Evolutionary conservation across 2,888 invertebrate genomes (phyloP), one percentile per base, ranked within the genome.

Genomic region (Drosophila engyochracea): DNA sequence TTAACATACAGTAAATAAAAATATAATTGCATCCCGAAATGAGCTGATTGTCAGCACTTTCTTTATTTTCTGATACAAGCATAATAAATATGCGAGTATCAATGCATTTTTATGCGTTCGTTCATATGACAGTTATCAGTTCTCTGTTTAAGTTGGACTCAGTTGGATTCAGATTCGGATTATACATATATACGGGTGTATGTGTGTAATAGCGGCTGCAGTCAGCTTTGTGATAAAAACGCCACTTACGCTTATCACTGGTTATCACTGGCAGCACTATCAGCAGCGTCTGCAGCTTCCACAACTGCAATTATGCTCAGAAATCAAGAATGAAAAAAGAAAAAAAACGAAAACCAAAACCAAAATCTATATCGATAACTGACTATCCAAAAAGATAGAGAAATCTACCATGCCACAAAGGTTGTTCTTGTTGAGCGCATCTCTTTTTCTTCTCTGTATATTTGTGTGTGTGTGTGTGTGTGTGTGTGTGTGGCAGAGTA

Each of bases 401-500:
- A 55, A 19, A 51, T 57, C 51, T 35, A 19, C 30, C 57, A 44
- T 61, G 52, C 57, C 52, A 57, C 54, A 70, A 64, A 65, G 52
- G 58, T 77, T 62, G 53, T 65, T 72, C 62, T 52, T 47, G 25
- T 69, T 79, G 35, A n/a, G 33, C 35, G 54, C 31, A 51, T 68
- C 68, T 35, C 44, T 31, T 16, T n/a, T 14, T 35, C 7, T 33
- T 39, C 16, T 33, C 33, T 19, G 9, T 19, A 19, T 19, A 14
- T 12, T 5, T 41, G 9, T 41, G 22, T 22, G 22, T n/a, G n/a
- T 4, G 19, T 10, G n/a, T 10, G n/a, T 4, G 44, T 14, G 10
- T n/a, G n/a, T 4, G n/a, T 6, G 44, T 14, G 44, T 22, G 47
- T 22, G 31, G 31, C 31, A 31, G 31, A 9, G 9, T 9, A 9